phyloP scores from a whole-genome alignment of 1,140 invertebrate genomes.

The Trachymyrmex septentrionalis region DNA sequence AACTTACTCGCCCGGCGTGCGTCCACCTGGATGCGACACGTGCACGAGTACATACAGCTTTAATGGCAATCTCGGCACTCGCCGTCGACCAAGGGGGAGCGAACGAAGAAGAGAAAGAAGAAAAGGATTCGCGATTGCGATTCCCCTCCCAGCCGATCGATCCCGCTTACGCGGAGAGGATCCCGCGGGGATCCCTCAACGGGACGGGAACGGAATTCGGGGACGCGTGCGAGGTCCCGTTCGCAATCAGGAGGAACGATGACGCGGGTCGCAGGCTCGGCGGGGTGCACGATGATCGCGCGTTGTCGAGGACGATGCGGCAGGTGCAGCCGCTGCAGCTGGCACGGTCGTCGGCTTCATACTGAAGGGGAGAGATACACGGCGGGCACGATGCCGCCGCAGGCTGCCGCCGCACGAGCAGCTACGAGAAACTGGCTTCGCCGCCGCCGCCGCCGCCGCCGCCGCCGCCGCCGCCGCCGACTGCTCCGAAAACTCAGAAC shows the following conservation, averaged over 20 bases:
- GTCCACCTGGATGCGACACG: conserved; percentile 18
- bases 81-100: not conserved
- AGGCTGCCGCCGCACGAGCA: too few relatives aligned
- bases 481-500: conserved; percentile 65
- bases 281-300: conserved; percentile 15
- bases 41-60: conserved; percentile 1
- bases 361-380: too few relatives aligned
- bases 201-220: not conserved
- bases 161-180: not conserved
- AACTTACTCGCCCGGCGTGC: not conserved
- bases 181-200: conserved; percentile 31
- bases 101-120: not conserved
- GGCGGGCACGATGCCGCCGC: too few relatives aligned
- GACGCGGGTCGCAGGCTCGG: conserved; percentile 37
- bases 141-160: conserved; percentile 38
- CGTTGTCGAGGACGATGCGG: conserved; percentile 58
- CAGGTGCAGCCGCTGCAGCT: too few relatives aligned
- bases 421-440: too few relatives aligned
- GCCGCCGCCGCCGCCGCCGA: conserved; percentile 57
- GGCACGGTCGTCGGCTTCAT: too few relatives aligned
- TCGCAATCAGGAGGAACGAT: not conserved
- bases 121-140: not conserved
- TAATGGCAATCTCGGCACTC: not conserved
- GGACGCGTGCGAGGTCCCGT: conserved; percentile 6
- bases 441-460: too few relatives aligned